phyloP scores from a whole-genome alignment of 2,113 vertebrate genomes.

The Poicephalus meyeri region DNA sequence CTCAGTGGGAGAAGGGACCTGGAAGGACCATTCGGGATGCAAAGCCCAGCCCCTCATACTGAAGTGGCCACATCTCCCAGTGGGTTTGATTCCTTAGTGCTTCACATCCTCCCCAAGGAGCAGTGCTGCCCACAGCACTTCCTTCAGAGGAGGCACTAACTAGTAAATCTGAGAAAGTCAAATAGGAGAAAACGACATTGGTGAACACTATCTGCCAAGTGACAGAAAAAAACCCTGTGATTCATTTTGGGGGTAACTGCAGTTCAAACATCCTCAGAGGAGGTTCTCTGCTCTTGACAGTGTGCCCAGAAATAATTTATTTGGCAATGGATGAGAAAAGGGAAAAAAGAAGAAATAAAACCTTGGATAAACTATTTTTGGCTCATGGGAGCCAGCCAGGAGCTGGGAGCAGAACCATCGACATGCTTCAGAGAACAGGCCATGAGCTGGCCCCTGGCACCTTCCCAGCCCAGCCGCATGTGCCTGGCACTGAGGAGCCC shows the following conservation, averaged over 20 bases:
- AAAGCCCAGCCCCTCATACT: fast-evolving
- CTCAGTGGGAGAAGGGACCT: fast-evolving
- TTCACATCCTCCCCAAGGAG: fast-evolving
- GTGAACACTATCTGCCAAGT: background rate
- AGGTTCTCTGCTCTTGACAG: constrained; percentile 25
- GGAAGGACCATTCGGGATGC: background rate
- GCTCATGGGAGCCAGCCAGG: background rate
- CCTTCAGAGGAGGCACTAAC: background rate
- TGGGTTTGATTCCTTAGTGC: background rate
- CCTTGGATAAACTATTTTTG: constrained; percentile 18
- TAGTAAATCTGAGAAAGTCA: background rate
- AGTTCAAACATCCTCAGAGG: constrained; percentile 28
- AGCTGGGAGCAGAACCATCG: background rate
- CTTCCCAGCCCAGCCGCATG: background rate
- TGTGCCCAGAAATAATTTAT: constrained; percentile 41
- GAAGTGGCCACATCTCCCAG: background rate
- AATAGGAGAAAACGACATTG: background rate
- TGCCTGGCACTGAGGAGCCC: background rate
- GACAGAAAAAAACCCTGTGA: background rate
- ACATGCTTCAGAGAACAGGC: background rate
- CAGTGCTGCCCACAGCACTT: background rate
- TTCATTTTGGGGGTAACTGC: constrained; percentile 27
- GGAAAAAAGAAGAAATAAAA: background rate
- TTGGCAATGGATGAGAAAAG: background rate
- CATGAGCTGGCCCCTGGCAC: background rate